These are phyloP conservation scores for Pao palembangensis DNA, from an alignment of 2,113 vertebrate species.

Conservation along the genomic window DNA sequence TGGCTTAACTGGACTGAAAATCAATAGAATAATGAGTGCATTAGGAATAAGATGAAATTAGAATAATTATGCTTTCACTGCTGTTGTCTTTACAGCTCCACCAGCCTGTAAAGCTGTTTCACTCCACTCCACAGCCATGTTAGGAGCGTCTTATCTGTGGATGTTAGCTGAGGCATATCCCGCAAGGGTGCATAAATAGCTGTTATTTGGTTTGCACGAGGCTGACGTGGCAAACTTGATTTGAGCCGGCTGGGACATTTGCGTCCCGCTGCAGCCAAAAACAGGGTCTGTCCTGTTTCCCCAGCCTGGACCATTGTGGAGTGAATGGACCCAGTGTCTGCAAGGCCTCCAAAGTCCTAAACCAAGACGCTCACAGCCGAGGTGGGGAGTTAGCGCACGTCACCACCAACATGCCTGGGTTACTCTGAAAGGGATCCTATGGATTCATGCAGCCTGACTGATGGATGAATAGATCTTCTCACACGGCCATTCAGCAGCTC, in stretches of 20 bases:
- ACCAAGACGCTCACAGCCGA: neutral
- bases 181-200: neutral
- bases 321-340: slow-evolving; percentile 24
- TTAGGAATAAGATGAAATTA: slow-evolving; percentile 9
- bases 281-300: slow-evolving; percentile 42
- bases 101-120: too few relatives aligned
- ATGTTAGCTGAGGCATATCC: slow-evolving; percentile 18
- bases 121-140: neutral
- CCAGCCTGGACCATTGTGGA: slow-evolving; percentile 16
- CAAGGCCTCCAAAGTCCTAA: neutral
- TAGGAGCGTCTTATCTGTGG: slow-evolving; percentile 17
- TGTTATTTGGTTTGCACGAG: slow-evolving; percentile 22
- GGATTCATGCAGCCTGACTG: neutral
- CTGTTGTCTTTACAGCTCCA: too few relatives aligned
- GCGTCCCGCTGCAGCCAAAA: slow-evolving; percentile 30
- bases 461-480: neutral
- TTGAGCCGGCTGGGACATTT: slow-evolving; percentile 42
- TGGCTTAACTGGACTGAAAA: neutral
- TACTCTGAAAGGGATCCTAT: neutral
- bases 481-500: neutral
- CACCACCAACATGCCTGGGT: neutral
- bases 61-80: too few relatives aligned
- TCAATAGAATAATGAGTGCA: neutral
- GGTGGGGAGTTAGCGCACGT: neutral
- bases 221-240: slow-evolving; percentile 34